Percentiles rank a stretch among this genome's conserved stretches.
These are phyloP conservation scores for Machimus atricapillus DNA, from an alignment of 2,888 invertebrate genomes.

Conservation along the genomic window DNA sequence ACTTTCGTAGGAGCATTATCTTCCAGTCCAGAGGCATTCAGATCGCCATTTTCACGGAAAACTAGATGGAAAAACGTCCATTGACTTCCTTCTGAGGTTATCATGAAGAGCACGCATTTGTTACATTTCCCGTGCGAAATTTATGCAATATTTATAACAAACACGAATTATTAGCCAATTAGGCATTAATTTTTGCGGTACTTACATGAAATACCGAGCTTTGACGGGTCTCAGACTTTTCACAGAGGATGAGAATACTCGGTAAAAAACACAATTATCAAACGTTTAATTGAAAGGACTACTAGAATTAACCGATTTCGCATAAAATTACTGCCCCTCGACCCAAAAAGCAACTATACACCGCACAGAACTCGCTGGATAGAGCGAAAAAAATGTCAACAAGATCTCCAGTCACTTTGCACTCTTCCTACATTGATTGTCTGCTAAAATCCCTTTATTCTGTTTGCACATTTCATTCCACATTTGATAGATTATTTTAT, in stretches of 20 bases:
- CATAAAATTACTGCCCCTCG: not conserved
- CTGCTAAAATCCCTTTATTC: constrained; percentile 46
- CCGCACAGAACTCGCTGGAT: constrained; percentile 45
- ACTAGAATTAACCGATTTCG: not conserved
- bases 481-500: constrained; percentile 45
- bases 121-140: not conserved
- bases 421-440: constrained; percentile 45
- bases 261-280: not conserved
- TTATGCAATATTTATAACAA: not conserved
- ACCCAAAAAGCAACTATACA: constrained; percentile 17
- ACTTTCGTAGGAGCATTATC: not conserved
- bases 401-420: constrained; percentile 48
- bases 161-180: not conserved
- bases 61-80: not conserved
- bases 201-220: not conserved
- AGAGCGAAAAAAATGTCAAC: constrained; percentile 50
- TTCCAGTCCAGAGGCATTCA: not conserved
- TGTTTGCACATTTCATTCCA: constrained; percentile 47
- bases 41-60: not conserved
- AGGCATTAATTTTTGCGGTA: not conserved
- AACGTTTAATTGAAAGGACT: not conserved
- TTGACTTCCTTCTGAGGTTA: not conserved
- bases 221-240: not conserved
- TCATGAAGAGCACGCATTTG: not conserved
- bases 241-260: not conserved